phyloP scores from a whole-genome alignment of 2,797 vertebrate species.

The Sebastes jordani region DNA sequence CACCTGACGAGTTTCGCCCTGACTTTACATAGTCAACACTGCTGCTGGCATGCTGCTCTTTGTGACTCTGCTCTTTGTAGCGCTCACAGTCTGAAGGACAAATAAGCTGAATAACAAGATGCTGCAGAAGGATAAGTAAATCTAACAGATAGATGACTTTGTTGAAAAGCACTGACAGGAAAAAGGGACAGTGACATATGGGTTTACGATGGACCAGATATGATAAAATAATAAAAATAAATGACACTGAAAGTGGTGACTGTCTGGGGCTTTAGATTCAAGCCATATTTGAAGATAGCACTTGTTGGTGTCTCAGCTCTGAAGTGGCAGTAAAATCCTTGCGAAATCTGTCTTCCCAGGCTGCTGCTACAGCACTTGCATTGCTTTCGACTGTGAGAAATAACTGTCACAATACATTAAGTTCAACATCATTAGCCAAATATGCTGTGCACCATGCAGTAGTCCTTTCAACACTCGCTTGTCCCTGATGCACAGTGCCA shows the following conservation, averaged over 20 bases:
- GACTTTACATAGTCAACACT: constrained; percentile 72
- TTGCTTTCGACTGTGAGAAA: not conserved
- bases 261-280: not conserved
- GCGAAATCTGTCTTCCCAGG: not conserved
- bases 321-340: constrained; percentile 1
- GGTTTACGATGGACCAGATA: not conserved
- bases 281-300: not conserved
- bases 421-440: constrained; percentile 20
- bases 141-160: constrained; percentile 11
- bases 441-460: not conserved
- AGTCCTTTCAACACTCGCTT: not conserved
- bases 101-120: constrained; percentile 25
- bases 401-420: not conserved
- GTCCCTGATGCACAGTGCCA: not conserved
- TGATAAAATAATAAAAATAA: not conserved
- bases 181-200: constrained; percentile 6
- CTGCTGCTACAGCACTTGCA: not conserved
- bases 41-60: constrained; percentile 19
- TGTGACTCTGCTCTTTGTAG: constrained; percentile 10
- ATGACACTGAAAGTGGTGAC: not conserved
- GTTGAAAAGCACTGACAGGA: not conserved
- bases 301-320: not conserved
- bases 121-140: constrained; percentile 8
- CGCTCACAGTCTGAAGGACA: constrained; percentile 38
- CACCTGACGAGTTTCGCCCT: constrained; percentile 32